Conservation (phyloP, 92 coral and sea anemone species). For the Plumapathes pennacea region DNA sequence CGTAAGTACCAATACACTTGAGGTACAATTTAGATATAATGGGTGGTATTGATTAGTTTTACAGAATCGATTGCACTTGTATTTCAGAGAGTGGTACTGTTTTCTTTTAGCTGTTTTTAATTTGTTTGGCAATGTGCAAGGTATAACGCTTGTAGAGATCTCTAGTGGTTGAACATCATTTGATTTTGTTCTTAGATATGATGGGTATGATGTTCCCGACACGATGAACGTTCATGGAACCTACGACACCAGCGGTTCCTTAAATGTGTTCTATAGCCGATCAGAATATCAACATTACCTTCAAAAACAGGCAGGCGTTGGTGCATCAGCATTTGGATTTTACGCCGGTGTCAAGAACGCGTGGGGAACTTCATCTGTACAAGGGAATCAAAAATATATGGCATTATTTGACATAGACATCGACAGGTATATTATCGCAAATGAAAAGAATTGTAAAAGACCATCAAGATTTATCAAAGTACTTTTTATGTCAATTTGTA, state of each 20-base stretch:
- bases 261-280: conserved; percentile 28
- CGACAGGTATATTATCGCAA: conserved; percentile 10
- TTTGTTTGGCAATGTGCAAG: too few species aligned
- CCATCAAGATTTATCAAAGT: too few species aligned
- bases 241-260: conserved; percentile 26
- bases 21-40: too few species aligned
- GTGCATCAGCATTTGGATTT: conserved; percentile 37
- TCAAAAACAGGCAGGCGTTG: conserved; percentile 26
- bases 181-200: not conserved
- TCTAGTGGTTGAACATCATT: too few species aligned
- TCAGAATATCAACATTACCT: conserved; percentile 35
- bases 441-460: too few species aligned
- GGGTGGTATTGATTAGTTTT: too few species aligned
- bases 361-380: conserved; percentile 9
- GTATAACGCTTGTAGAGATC: too few species aligned
- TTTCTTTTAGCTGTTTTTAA: too few species aligned
- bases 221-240: conserved; percentile 41
- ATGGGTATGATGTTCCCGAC: conserved; percentile 29
- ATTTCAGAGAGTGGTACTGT: too few species aligned
- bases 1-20: too few species aligned
- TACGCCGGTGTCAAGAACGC: conserved; percentile 42
- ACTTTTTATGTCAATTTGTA: too few species aligned
- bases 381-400: conserved; percentile 12
- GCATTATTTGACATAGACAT: conserved; percentile 20
- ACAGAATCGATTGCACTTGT: too few species aligned